phyloP scores from a whole-genome alignment of 2,113 vertebrate species.

The Anolis sagrei region DNA sequence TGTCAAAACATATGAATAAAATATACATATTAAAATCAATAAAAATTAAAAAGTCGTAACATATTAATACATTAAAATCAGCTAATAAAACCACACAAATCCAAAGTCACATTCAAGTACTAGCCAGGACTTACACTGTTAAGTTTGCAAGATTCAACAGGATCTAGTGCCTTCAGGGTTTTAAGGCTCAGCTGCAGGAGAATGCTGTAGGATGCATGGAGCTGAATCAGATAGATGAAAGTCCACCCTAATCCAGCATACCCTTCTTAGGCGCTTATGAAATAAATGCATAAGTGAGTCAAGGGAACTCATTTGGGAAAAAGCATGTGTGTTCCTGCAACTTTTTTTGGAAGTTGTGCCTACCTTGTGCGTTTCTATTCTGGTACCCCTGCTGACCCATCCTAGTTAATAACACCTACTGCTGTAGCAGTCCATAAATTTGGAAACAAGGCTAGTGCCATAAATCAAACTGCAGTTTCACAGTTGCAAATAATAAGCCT shows the following conservation, averaged over 20 bases:
- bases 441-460: neutral
- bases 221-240: neutral
- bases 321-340: neutral
- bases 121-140: too few species aligned
- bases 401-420: neutral
- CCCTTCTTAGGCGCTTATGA: neutral
- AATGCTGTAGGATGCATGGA: neutral
- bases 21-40: too few species aligned
- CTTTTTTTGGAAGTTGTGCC: neutral
- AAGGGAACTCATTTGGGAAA: neutral
- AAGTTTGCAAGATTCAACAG: too few species aligned
- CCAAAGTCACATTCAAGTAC: too few species aligned
- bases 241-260: neutral
- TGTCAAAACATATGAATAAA: too few species aligned
- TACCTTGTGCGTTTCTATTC: neutral
- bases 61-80: too few species aligned
- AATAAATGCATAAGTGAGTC: neutral
- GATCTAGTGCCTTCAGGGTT: too few species aligned
- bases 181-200: neutral
- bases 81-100: too few species aligned
- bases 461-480: slow-evolving; percentile 2
- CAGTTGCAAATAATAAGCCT: neutral
- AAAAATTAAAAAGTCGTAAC: too few species aligned
- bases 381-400: neutral
- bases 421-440: neutral